phyloP scores from a whole-genome alignment of 2,113 vertebrate genomes.

The Oxyruncus cristatus region DNA sequence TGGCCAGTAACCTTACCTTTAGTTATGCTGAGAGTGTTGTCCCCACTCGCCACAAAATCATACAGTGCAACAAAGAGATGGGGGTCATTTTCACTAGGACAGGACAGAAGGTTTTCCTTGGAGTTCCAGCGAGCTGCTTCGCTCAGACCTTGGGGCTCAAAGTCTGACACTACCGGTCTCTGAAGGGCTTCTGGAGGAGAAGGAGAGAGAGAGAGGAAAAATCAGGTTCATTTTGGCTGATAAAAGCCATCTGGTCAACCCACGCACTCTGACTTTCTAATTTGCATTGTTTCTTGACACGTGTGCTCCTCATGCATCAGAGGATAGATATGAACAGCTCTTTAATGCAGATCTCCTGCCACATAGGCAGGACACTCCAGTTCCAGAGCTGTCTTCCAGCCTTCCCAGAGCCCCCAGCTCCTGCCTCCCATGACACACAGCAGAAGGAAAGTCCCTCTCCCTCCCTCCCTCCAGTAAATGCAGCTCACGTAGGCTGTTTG shows the following conservation, averaged over 20 bases:
- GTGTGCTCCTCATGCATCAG: background rate
- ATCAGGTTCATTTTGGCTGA: background rate
- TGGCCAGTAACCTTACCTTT: conserved; percentile 82
- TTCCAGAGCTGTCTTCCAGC: background rate
- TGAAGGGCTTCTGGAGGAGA: conserved; percentile 89
- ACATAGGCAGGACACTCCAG: background rate
- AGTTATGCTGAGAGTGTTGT: conserved; percentile 98
- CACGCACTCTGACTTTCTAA: background rate
- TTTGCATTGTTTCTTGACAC: background rate
- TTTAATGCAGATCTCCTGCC: background rate
- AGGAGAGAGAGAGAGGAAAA: background rate
- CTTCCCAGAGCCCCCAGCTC: background rate
- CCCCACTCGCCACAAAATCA: conserved; percentile 98
- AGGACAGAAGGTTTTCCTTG: conserved; percentile 95
- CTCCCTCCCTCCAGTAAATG: background rate
- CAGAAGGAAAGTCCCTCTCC: background rate
- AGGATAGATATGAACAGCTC: background rate
- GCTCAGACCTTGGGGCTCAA: conserved; percentile 89
- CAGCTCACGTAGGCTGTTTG: background rate
- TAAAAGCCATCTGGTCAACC: background rate
- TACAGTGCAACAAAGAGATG: conserved; percentile 98
- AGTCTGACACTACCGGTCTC: conserved; percentile 86
- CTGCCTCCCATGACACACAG: background rate
- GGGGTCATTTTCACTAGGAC: conserved; percentile 96
- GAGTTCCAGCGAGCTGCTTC: conserved; percentile 99